Base-by-base conservation (phyloP, 2,113 vertebrate genomes). In the Regulus satrapa region DNA sequence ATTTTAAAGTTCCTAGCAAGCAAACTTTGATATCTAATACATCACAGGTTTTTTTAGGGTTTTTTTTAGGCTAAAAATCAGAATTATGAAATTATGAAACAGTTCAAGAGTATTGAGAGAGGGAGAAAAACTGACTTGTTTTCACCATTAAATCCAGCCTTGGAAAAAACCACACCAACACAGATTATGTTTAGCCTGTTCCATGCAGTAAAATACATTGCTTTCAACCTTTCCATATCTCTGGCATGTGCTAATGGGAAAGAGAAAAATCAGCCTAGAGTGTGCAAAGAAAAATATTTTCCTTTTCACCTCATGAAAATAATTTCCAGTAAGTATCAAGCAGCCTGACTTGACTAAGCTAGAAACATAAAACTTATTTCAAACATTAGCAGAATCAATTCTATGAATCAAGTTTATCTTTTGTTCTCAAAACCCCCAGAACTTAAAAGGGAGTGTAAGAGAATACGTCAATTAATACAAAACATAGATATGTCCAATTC, bases 221-320 rank as follows among this genome's bases (percentile, higher is more conserved):
- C n/a, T 83, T 85, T 78, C 58, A 79, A 24, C n/a, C n/a, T 76
- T 83, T 82, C 61, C 36, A 0, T 49, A 49, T 72, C 72, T 80
- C 41, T 49, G 49, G 28, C 49, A 62, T 34, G 23, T 73, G 18
- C n/a, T 88, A 88, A 75, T 5, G 11, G 28, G 31, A 88, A 90
- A 88, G 40, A 74, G 15, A 75, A 79, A 90, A 78, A 48, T 18
- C 52, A 76, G 23, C 11, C 64, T 38, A 20, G 12, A 61, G 34
- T 7, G 6, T 5, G 32, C 54, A 38, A 89, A 55, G 48, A 78
- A 76, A 85, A 88, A 74, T 63, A 89, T 82, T 90, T 88, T 86
- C 46, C 34, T 91, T 91, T 84, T 81, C 73, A 81, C 48, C 24
- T 59, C 52, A 5, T 43, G 36, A 90, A 95, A 91, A 69, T 74